Percentiles rank a stretch among this genome's conserved stretches.
Evolutionary conservation across 2,888 invertebrate genomes (phyloP).

Genomic region (Oscheius sp.): DNA sequence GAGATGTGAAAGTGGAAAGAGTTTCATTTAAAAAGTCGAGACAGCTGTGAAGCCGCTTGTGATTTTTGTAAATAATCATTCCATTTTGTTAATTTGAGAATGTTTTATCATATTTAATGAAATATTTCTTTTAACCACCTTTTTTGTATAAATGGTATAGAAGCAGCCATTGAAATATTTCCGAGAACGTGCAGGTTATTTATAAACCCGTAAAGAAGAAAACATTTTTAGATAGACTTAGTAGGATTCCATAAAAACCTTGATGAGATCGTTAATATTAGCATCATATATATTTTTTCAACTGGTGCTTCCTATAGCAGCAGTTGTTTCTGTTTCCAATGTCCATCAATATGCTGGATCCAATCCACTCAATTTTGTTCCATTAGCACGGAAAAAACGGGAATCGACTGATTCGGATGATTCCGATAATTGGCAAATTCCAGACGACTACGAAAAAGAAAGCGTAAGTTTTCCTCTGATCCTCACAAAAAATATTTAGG

Average conservation of each 20-base stretch:
- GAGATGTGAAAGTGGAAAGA: constrained; percentile 91
- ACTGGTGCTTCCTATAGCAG: neutral
- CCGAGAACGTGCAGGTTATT: no score
- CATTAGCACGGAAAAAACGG: neutral
- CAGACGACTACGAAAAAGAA: constrained; percentile 23
- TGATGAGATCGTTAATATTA: neutral
- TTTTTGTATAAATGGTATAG: neutral
- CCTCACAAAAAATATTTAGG: constrained; percentile 38
- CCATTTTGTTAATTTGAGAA: neutral
- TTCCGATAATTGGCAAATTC: constrained; percentile 21
- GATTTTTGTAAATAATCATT: neutral
- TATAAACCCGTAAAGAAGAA: no score
- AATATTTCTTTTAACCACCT: neutral
- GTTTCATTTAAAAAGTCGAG: constrained; percentile 60
- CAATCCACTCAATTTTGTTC: neutral
- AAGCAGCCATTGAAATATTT: no score
- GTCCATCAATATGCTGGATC: constrained; percentile 20
- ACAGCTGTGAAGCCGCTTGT: neutral
- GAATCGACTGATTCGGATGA: constrained; percentile 23
- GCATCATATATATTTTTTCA: neutral
- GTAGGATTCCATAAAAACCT: no score
- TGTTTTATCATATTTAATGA: neutral
- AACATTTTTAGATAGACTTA: no score
- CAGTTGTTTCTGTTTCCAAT: neutral
- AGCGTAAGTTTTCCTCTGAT: neutral